phyloP scores from a whole-genome alignment of 2,113 vertebrate species.

The Myrmophylax atrothorax region DNA sequence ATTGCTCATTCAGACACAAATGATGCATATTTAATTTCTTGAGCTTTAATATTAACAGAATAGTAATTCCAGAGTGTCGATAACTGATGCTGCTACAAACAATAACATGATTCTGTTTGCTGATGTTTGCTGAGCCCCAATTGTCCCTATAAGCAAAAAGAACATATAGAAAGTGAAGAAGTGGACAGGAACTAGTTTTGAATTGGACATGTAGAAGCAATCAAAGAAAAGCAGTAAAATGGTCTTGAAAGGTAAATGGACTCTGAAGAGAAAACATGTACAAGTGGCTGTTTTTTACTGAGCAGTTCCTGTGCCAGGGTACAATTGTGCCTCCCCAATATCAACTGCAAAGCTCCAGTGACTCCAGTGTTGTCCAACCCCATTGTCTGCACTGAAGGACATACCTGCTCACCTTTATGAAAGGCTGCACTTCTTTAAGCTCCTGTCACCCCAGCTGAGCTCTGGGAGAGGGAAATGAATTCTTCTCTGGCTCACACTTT shows the following conservation, averaged over 20 bases:
- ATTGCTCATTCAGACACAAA: conserved; percentile 72
- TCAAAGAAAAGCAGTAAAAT: neutral
- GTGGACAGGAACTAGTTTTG: neutral
- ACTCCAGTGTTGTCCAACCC: neutral
- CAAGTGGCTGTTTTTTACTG: neutral
- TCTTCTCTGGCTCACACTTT: conserved; percentile 14
- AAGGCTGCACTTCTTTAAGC: conserved; percentile 15
- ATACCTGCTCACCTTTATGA: neutral
- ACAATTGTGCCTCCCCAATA: neutral
- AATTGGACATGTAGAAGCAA: neutral
- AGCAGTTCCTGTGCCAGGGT: neutral
- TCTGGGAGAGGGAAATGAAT: conserved; percentile 46
- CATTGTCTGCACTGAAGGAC: neutral
- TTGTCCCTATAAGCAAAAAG: neutral
- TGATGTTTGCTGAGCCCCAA: neutral
- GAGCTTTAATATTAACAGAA: conserved; percentile 41
- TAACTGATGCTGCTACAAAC: neutral
- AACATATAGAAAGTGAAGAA: neutral
- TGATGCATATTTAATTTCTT: conserved; percentile 70
- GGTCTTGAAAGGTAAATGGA: neutral
- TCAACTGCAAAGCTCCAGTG: neutral
- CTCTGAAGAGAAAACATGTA: neutral
- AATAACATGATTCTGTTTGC: neutral
- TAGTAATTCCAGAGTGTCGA: neutral
- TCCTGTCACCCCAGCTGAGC: conserved; percentile 8